These are phyloP conservation scores for Mesopsocus fuscifrons DNA, from an alignment of 2,888 invertebrate genomes.

Conservation along the genomic window DNA sequence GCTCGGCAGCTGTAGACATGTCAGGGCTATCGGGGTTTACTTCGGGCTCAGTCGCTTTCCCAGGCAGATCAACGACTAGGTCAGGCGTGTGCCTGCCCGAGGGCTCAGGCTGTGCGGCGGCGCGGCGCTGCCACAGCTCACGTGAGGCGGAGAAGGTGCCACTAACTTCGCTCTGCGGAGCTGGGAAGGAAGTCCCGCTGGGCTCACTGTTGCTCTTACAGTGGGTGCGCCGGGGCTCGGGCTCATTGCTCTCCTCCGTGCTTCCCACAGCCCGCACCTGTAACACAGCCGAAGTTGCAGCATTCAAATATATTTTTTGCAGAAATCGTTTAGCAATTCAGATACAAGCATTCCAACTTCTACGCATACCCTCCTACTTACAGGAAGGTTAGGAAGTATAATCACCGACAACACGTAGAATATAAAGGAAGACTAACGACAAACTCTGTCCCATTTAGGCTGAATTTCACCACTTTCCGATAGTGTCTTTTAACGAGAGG, in stretches of 20 bases:
- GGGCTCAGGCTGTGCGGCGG: conserved; percentile 32
- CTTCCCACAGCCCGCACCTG: conserved; percentile 13
- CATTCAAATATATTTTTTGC: no score
- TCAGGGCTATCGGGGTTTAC: conserved; percentile 36
- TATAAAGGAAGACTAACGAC: no score
- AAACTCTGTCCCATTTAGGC: no score
- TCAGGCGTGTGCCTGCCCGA: conserved; percentile 49
- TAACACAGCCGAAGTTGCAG: no score
- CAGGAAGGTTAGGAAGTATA: no score
- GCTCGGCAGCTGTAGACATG: conserved; percentile 53
- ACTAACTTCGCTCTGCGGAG: conserved; percentile 15
- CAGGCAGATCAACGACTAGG: conserved; percentile 65
- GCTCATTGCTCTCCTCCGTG: conserved; percentile 10
- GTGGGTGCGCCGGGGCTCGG: conserved; percentile 17
- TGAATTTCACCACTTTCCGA: no score
- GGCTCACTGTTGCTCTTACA: conserved; percentile 30
- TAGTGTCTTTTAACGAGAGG: no score
- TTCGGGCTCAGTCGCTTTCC: conserved; percentile 13
- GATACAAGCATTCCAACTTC: no score
- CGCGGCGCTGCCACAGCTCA: conserved; percentile 40
- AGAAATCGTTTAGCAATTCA: no score
- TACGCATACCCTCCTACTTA: no score
- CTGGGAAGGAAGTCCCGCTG: conserved; percentile 24
- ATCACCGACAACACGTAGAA: no score
- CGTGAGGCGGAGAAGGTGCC: conserved; percentile 31